These are phyloP conservation scores for Sinotaia quadrata DNA, from an alignment of 2,888 invertebrate genomes.

Conservation along the genomic window DNA sequence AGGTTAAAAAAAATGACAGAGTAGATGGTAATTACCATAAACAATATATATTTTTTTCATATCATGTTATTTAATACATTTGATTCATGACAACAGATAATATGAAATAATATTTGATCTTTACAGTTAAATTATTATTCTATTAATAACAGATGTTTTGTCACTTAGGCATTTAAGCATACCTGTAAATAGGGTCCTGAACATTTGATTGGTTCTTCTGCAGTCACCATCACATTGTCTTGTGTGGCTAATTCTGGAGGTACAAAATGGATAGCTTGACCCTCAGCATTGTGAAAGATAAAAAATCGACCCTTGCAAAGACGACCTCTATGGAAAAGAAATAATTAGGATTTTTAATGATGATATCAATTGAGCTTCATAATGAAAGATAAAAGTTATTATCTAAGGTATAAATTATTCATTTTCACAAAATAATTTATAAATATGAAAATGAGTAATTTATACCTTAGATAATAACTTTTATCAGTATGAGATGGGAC, in stretches of 20 bases:
- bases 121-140: too few species aligned
- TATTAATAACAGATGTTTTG: neutral
- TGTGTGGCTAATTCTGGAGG: constrained; percentile 47
- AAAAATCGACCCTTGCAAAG: constrained; percentile 59
- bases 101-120: too few species aligned
- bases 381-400: constrained; percentile 1
- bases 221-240: constrained; percentile 49
- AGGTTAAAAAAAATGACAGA: too few species aligned
- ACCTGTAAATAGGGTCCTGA: constrained; percentile 56
- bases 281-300: constrained; percentile 58
- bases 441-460: too few species aligned
- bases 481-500: too few species aligned
- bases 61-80: too few species aligned
- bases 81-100: too few species aligned
- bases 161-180: neutral
- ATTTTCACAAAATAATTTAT: too few species aligned
- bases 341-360: neutral
- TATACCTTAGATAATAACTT: too few species aligned
- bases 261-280: constrained; percentile 54
- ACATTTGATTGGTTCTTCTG: constrained; percentile 50
- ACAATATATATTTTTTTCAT: too few species aligned
- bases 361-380: neutral
- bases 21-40: too few species aligned
- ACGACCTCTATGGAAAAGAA: constrained; percentile 47
- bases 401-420: too few species aligned